phyloP scores from a whole-genome alignment of 2,888 invertebrate species.

The Chrysolina oricalcia region DNA sequence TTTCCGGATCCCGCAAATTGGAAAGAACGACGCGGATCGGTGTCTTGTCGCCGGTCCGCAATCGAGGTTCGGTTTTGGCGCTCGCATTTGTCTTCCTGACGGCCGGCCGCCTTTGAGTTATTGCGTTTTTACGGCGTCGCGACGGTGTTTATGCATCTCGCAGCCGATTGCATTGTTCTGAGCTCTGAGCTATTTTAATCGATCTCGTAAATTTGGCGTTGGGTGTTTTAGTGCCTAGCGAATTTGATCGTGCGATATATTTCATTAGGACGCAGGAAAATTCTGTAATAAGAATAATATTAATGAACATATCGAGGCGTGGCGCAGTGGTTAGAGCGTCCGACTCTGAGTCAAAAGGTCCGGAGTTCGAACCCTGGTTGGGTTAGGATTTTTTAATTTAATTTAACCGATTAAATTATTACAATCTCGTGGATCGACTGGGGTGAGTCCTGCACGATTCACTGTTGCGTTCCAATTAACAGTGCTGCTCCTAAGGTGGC shows the following conservation, averaged over 20 bases:
- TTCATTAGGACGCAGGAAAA: not conserved
- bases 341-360: no score
- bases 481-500: no score
- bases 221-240: constrained; percentile 1
- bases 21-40: constrained; percentile 3
- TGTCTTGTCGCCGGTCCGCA: not conserved
- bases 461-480: no score
- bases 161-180: constrained; percentile 6
- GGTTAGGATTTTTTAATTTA: no score
- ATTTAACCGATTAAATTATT: no score
- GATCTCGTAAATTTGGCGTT: constrained; percentile 26
- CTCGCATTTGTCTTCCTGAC: constrained; percentile 5
- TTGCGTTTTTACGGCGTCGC: not conserved
- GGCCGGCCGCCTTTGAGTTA: constrained; percentile 1
- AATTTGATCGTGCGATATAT: constrained; percentile 3
- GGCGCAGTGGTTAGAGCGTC: no score
- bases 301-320: no score
- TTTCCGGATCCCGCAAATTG: not conserved
- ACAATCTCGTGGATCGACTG: no score
- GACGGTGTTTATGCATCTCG: constrained; percentile 14
- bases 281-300: no score
- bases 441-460: no score
- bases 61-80: constrained; percentile 4
- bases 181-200: constrained; percentile 25
- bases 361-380: no score